phyloP scores from a whole-genome alignment of 1,140 invertebrate species.

The Alviniconcha marisindica region DNA sequence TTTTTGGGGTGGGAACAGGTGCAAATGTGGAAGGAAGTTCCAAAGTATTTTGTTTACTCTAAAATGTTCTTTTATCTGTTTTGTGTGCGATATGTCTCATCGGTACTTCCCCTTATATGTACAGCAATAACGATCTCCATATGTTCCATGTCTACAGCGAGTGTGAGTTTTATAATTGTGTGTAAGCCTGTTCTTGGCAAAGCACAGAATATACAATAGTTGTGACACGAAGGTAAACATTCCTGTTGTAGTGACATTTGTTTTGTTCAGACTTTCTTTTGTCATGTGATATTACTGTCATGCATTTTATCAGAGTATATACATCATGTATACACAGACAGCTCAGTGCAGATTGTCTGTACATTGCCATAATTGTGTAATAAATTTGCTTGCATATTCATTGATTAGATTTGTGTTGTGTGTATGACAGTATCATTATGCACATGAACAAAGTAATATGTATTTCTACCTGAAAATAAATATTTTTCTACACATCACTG shows the following conservation, averaged over 20 bases:
- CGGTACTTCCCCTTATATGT: too few relatives aligned
- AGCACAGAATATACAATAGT: not conserved
- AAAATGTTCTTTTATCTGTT: too few relatives aligned
- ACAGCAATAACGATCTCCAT: too few relatives aligned
- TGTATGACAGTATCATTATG: not conserved
- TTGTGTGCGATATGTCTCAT: too few relatives aligned
- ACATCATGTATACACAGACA: not conserved
- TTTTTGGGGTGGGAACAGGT: too few relatives aligned
- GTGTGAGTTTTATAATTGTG: too few relatives aligned
- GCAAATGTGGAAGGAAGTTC: too few relatives aligned
- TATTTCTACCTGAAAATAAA: conserved; percentile 2
- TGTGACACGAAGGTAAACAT: not conserved
- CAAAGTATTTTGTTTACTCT: too few relatives aligned
- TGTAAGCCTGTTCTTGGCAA: too few relatives aligned
- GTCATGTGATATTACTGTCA: not conserved
- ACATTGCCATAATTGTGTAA: conserved; percentile 14
- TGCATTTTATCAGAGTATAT: not conserved
- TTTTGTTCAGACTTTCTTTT: not conserved
- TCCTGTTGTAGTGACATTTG: not conserved
- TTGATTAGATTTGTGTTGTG: not conserved
- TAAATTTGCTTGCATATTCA: not conserved
- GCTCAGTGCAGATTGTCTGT: not conserved
- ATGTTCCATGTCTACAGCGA: too few relatives aligned
- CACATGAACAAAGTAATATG: not conserved
- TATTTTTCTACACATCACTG: not conserved